Evolutionary conservation across 2,113 vertebrate genomes (phyloP).

Genomic region (Oreochromis spilurus): DNA sequence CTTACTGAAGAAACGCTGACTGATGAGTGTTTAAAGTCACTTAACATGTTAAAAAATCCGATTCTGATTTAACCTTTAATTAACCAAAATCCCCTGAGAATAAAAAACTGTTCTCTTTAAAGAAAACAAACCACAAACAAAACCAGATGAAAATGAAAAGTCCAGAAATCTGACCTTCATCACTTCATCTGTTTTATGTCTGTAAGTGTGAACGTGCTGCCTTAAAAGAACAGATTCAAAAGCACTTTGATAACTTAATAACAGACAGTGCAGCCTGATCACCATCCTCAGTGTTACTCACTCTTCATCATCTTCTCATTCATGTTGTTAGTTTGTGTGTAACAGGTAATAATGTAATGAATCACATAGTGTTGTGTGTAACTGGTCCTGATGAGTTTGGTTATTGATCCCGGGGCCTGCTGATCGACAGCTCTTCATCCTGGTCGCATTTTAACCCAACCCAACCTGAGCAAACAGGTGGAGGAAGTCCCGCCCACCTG

Average conservation of each 20-base stretch:
- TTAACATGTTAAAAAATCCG: neutral
- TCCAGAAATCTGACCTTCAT: neutral
- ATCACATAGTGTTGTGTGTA: neutral
- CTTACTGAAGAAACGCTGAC: fast-evolving
- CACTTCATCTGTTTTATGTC: neutral
- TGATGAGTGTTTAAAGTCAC: neutral
- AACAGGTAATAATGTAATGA: neutral
- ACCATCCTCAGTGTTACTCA: neutral
- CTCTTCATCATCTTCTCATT: neutral
- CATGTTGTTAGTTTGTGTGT: neutral
- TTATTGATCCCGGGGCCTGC: neutral
- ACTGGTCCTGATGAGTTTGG: neutral
- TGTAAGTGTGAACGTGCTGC: neutral
- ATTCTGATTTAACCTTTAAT: neutral
- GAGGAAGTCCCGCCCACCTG: neutral
- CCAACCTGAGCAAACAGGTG: neutral
- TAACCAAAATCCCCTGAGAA: neutral
- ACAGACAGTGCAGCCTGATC: neutral
- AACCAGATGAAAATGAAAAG: neutral
- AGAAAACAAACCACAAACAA: neutral
- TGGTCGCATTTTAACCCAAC: fast-evolving
- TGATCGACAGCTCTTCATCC: neutral
- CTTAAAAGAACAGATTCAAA: neutral
- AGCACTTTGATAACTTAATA: neutral
- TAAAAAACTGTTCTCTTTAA: neutral